Evolutionary conservation across 2,888 invertebrate species (phyloP).

Genomic region (Scaptomyza cyrtandrae): DNA sequence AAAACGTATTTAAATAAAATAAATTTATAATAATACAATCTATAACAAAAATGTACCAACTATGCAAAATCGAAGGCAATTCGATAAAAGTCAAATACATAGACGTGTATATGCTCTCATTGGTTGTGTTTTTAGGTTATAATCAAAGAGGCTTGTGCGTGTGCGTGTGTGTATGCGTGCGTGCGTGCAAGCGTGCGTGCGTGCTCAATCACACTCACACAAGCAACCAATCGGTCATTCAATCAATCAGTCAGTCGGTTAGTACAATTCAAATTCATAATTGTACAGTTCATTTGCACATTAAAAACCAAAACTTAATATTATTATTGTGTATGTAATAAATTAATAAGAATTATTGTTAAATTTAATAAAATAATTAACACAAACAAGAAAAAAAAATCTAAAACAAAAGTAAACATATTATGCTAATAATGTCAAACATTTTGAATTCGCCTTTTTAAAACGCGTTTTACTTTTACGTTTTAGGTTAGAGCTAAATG

Average conservation of each 20-base stretch:
- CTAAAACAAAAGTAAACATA: slow-evolving; percentile 18
- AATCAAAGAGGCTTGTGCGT: slow-evolving; percentile 69
- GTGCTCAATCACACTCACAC: slow-evolving; percentile 24
- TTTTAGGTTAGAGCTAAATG: slow-evolving; percentile 64
- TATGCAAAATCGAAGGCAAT: slow-evolving; percentile 51
- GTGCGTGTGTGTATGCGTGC: slow-evolving; percentile 40
- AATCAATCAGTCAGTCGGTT: slow-evolving; percentile 50
- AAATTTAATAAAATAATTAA: slow-evolving; percentile 10
- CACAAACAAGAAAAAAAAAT: not conserved
- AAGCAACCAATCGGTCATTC: slow-evolving; percentile 60
- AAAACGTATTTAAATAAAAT: slow-evolving; percentile 36
- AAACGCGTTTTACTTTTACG: slow-evolving; percentile 56
- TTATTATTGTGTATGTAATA: slow-evolving; percentile 36
- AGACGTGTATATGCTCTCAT: slow-evolving; percentile 84
- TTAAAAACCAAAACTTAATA: slow-evolving; percentile 25
- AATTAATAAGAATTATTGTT: slow-evolving; percentile 34
- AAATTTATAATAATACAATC: slow-evolving; percentile 46
- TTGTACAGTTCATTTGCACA: slow-evolving; percentile 75
- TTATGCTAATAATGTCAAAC: slow-evolving; percentile 77
- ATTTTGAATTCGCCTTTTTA: slow-evolving; percentile 77
- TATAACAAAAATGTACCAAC: slow-evolving; percentile 56
- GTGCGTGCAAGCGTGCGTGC: slow-evolving; percentile 20
- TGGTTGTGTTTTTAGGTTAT: slow-evolving; percentile 85
- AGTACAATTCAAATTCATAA: slow-evolving; percentile 44
- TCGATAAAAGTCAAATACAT: slow-evolving; percentile 69